Evolutionary conservation across 2,888 invertebrate species (phyloP), one percentile per base, ranked within the genome.

Genomic region (Lobophora halterata): DNA sequence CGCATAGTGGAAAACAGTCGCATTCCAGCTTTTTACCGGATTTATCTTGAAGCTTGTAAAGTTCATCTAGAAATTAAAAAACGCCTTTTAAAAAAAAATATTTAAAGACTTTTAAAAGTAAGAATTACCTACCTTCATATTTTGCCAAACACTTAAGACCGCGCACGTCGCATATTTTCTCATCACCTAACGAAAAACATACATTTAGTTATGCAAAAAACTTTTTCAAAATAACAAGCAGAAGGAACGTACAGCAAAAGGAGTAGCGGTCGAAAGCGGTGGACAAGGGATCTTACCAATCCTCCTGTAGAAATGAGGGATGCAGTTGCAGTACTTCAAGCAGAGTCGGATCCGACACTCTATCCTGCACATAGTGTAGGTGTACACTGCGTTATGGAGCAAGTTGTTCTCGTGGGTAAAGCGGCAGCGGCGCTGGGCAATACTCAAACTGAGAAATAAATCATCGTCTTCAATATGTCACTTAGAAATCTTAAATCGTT

Each of bases 241-340:
- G n/a, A n/a, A n/a, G n/a, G n/a, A n/a, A n/a, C n/a, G n/a, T n/a
- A n/a, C n/a, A n/a, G n/a, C n/a, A n/a, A n/a, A n/a, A n/a, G n/a
- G n/a, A n/a, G n/a, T n/a, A n/a, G n/a, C n/a, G n/a, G n/a, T n/a
- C n/a, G n/a, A n/a, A n/a, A n/a, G n/a, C n/a, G 9, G 7, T 20
- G 9, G 7, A 20, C 3, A 8, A 20, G 20, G 1, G 17, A 9
- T n/a, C 75, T 76, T 68, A 93, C 93, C 89, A 42, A 88, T 83
- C 40, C 81, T 89, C 44, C 92, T 89, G 51, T 93, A 93, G 61
- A 94, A 94, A 67, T 93, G 92, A 0, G 95, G 95, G 17, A 92
- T 80, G 65, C 95, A 95, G 0, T 89, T 88, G 62, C 94, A 95
- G 31, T 90, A 74, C 39, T 88, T 79, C 4, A 90, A 70, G 14